Base-by-base conservation (phyloP, 2,113 vertebrate species). In the Anolis carolinensis region DNA sequence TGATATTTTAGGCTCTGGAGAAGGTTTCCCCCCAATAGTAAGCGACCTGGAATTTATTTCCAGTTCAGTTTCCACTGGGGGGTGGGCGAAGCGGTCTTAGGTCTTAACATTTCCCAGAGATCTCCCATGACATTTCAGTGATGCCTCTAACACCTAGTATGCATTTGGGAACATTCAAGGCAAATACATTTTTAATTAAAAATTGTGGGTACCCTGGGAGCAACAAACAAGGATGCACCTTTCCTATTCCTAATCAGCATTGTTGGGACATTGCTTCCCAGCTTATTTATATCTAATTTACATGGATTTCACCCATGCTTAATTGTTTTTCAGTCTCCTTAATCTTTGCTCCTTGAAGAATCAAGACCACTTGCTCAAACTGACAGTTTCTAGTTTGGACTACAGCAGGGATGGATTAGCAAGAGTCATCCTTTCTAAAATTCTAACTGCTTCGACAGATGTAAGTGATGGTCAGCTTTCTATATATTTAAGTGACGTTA, bases 361-460 rank as follows among this genome's bases (percentile, higher is more conserved):
- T 94, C 98, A 99, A 94, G 99, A 99, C 93, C 97, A 98, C 86
- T 96, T 99, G 94, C 94, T 99, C 87, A 99, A 99, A 95, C 92
- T 99, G 86, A 98, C 98, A 7, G 97, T 99, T 88, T 98, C 99
- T 90, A 98, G 98, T 86, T 96, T 99, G 95, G 99, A 99, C 95
- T 99, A 99, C 90, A 98, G 99, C 93, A 97, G 98, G 91, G 98
- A 99, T 87, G 99, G 99, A 25, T 95, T 99, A 89, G 98, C 98
- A 80, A 97, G 99, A 94, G 98, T 99, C 85, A 99, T 99, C 78
- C 98, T 99, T 91, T 99, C 99, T 44, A 99, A 99, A 97, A 98
- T 98, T 91, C 95, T 99, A 91, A 99, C 99, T 23, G 98, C 98
- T 93, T 97, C 98, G 94, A 98, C 98, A 86, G 99, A 99, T 92